A percentile compares a stretch with the other conserved stretches of the same genome.
Conservation (phyloP, 2,113 vertebrate genomes). For the Australoheros scitulus region DNA sequence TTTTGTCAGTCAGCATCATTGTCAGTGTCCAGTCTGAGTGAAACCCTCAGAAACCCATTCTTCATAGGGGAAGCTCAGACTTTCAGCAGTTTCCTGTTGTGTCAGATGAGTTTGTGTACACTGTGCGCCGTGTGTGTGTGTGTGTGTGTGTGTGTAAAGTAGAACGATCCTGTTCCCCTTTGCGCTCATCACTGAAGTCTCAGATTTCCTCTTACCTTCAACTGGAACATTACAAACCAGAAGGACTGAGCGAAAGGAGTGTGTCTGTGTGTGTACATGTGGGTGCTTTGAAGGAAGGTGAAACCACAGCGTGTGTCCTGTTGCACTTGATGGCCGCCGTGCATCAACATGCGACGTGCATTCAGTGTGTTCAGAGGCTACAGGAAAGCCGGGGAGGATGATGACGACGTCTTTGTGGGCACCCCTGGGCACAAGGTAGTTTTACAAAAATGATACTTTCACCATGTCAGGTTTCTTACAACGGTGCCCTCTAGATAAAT, state of each 20-base stretch:
- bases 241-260: background rate
- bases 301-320: background rate
- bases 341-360: slow-evolving; percentile 62
- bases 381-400: slow-evolving; percentile 64
- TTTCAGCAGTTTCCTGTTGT: slow-evolving; percentile 62
- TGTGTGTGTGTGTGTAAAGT: background rate
- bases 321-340: background rate
- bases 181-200: background rate
- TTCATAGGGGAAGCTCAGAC: slow-evolving; percentile 38
- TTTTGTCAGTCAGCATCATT: background rate
- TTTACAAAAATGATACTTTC: background rate
- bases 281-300: background rate
- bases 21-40: background rate
- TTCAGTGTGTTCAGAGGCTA: slow-evolving; percentile 64
- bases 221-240: background rate
- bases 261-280: background rate
- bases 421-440: slow-evolving; percentile 58
- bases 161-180: slow-evolving; percentile 44
- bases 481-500: background rate
- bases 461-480: background rate
- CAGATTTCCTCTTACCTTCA: slow-evolving; percentile 29
- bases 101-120: slow-evolving; percentile 24
- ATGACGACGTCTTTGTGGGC: slow-evolving; percentile 71
- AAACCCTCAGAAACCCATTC: background rate
- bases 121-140: background rate